A percentile compares a stretch with the other conserved stretches of the same genome.
These are phyloP conservation scores for Ceraclea dissimilis DNA, from an alignment of 2,888 invertebrate genomes.

Conservation along the genomic window DNA sequence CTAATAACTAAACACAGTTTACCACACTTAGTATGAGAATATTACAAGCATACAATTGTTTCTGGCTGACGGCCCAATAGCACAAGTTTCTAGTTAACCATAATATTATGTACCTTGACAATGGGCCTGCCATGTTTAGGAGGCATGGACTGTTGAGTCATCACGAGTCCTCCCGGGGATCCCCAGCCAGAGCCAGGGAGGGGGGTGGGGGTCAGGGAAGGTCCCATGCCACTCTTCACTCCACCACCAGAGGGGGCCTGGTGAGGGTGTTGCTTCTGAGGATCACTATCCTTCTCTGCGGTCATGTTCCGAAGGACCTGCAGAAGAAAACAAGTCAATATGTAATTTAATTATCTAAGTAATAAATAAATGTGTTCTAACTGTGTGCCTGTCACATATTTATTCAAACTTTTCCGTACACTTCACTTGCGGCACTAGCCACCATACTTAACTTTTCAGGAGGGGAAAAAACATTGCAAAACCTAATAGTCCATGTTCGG, in stretches of 20 bases:
- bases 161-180: conserved; percentile 10
- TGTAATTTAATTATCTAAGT: conserved; percentile 11
- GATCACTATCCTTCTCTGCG: conserved; percentile 71
- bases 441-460: too few species aligned
- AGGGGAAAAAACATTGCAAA: too few species aligned
- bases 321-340: neutral
- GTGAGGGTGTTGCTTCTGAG: neutral
- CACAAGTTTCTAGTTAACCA: too few species aligned
- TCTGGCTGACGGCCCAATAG: too few species aligned
- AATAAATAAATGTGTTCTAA: too few species aligned
- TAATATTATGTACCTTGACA: conserved; percentile 48
- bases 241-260: conserved; percentile 50
- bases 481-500: too few species aligned
- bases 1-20: too few species aligned
- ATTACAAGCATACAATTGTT: too few species aligned
- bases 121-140: conserved; percentile 39
- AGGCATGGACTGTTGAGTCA: conserved; percentile 27
- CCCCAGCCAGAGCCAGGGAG: conserved; percentile 33
- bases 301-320: conserved; percentile 85
- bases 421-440: too few species aligned
- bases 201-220: conserved; percentile 30
- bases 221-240: conserved; percentile 54
- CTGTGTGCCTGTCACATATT: too few species aligned
- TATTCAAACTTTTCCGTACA: too few species aligned
- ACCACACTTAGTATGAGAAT: too few species aligned